A percentile compares a stretch with the other conserved stretches of the same genome.
phyloP scores from a whole-genome alignment of 2,888 invertebrate species.

The Stegana nigrithorax region DNA sequence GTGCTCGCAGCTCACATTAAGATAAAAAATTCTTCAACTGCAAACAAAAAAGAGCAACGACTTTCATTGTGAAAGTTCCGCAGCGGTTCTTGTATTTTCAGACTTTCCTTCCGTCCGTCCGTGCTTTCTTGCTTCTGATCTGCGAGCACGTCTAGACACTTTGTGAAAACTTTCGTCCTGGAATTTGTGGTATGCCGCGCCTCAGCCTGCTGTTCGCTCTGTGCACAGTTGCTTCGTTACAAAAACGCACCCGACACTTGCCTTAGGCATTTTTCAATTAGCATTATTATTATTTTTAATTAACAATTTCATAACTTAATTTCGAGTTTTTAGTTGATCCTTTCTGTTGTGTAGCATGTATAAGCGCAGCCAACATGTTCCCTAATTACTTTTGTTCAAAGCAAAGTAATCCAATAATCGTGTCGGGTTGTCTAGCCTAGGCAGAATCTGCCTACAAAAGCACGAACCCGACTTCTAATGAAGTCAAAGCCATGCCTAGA shows the following conservation, averaged over 20 bases:
- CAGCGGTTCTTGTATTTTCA: neutral
- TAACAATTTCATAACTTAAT: conserved; percentile 57
- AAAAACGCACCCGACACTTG: neutral
- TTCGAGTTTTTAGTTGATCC: too few relatives aligned
- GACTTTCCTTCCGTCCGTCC: neutral
- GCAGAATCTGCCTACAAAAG: too few relatives aligned
- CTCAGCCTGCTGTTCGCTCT: too few relatives aligned
- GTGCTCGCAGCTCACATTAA: too few relatives aligned
- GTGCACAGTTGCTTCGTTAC: too few relatives aligned
- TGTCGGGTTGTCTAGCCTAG: too few relatives aligned
- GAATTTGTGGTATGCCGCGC: conserved; percentile 7
- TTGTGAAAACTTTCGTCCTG: conserved; percentile 9
- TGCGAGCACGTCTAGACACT: conserved; percentile 6
- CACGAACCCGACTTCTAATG: neutral
- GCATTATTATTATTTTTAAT: conserved; percentile 59
- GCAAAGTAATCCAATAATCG: neutral
- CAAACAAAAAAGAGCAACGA: neutral
- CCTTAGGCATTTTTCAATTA: conserved; percentile 55
- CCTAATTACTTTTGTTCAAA: neutral
- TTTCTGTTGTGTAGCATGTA: too few relatives aligned
- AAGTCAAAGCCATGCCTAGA: too few relatives aligned
- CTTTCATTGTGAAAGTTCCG: neutral
- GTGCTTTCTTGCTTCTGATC: neutral
- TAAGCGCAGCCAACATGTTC: neutral
- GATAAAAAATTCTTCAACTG: neutral